Evolutionary conservation across 1,140 invertebrate species (phyloP).

Genomic region (Vanessa atalanta): DNA sequence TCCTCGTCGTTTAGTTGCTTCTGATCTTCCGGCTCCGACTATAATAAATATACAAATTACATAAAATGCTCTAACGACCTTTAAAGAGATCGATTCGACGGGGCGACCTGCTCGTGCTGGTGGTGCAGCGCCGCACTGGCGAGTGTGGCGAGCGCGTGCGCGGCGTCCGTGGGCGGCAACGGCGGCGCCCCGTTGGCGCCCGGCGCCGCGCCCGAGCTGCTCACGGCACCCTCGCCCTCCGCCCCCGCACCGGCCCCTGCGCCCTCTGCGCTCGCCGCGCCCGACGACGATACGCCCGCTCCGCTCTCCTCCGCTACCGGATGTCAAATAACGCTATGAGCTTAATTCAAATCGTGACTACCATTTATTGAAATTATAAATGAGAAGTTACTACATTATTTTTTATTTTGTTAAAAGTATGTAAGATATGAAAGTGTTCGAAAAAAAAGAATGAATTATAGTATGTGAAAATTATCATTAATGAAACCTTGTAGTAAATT

Average conservation of each 20-base stretch:
- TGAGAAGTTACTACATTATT: too few relatives aligned
- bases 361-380: too few relatives aligned
- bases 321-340: too few relatives aligned
- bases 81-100: not conserved
- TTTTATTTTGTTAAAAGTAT: too few relatives aligned
- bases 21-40: slow-evolving; percentile 69
- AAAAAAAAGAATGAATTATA: too few relatives aligned
- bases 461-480: not conserved
- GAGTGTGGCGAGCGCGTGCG: slow-evolving; percentile 77
- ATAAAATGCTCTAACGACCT: not conserved
- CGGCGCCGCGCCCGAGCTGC: slow-evolving; percentile 54
- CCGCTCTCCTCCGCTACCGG: slow-evolving; percentile 53
- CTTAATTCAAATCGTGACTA: too few relatives aligned
- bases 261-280: slow-evolving; percentile 35
- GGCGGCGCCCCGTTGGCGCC: slow-evolving; percentile 54
- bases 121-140: slow-evolving; percentile 77
- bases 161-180: slow-evolving; percentile 69
- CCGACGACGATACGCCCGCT: slow-evolving; percentile 55
- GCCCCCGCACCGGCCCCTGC: slow-evolving; percentile 42
- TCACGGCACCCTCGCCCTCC: slow-evolving; percentile 64
- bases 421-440: too few relatives aligned
- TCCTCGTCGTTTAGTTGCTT: slow-evolving; percentile 74
- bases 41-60: slow-evolving; percentile 9
- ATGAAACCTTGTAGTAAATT: slow-evolving; percentile 58
- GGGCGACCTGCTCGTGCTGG: slow-evolving; percentile 65